Conservation (phyloP, 1,140 invertebrate genomes). For the Diuraphis noxia region DNA sequence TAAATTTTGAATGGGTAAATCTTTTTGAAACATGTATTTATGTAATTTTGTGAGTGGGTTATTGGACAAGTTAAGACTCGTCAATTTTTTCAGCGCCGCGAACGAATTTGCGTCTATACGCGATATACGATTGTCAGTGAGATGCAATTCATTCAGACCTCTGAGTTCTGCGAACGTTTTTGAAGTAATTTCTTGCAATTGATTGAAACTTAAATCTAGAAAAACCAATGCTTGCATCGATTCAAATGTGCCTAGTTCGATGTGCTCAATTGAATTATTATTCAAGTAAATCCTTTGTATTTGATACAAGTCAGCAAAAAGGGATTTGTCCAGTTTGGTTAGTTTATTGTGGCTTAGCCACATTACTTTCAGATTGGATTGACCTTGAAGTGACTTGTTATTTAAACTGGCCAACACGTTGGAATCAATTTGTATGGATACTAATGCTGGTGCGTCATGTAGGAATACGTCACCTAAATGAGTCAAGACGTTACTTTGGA, state of each 20-base stretch:
- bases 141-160: constrained; percentile 70
- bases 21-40: constrained; percentile 66
- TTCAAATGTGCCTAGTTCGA: constrained; percentile 78
- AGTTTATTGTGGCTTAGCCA: constrained; percentile 83
- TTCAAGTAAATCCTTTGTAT: constrained; percentile 80
- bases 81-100: constrained; percentile 66
- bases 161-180: constrained; percentile 70
- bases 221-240: constrained; percentile 75
- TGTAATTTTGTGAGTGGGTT: constrained; percentile 66
- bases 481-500: constrained; percentile 79
- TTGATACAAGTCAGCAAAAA: constrained; percentile 75
- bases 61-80: constrained; percentile 67
- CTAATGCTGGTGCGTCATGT: constrained; percentile 70
- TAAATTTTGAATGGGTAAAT: constrained; percentile 64
- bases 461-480: constrained; percentile 81
- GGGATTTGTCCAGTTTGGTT: constrained; percentile 69
- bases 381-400: constrained; percentile 75
- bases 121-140: constrained; percentile 66
- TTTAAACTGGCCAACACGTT: constrained; percentile 79
- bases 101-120: constrained; percentile 66
- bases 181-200: constrained; percentile 67
- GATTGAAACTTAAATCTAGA: constrained; percentile 78
- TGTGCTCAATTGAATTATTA: constrained; percentile 78
- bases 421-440: constrained; percentile 82
- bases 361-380: constrained; percentile 80